A percentile compares a stretch with the other conserved stretches of the same genome.
Evolutionary conservation across 2,113 vertebrate species (phyloP).

Genomic region (Pelobates fuscus): DNA sequence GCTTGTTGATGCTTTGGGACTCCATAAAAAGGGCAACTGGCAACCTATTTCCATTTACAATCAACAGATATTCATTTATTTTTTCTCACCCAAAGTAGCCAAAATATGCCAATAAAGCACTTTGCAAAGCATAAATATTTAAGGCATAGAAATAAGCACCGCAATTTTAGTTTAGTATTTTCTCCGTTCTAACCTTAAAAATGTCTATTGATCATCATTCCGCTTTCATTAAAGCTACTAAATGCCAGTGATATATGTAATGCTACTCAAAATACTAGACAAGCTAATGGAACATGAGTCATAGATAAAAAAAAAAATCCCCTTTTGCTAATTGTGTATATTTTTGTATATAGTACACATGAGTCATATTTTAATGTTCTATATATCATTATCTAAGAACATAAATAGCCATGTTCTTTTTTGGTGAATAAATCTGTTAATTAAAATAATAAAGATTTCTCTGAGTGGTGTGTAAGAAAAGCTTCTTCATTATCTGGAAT

Average conservation of each 20-base stretch:
- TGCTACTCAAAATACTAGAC: neutral
- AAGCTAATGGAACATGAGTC: neutral
- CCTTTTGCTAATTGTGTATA: no score
- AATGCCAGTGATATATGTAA: neutral
- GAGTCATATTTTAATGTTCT: no score
- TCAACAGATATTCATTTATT: constrained; percentile 5
- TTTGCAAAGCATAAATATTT: neutral
- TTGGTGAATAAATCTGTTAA: no score
- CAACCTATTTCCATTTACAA: constrained; percentile 3
- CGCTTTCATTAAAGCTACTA: neutral
- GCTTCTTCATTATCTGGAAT: no score
- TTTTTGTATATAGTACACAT: no score
- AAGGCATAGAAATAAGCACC: neutral
- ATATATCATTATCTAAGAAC: no score
- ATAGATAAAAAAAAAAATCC: neutral
- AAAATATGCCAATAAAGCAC: neutral
- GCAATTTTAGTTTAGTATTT: neutral
- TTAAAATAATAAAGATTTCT: no score
- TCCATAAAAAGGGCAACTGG: neutral
- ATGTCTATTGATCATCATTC: neutral
- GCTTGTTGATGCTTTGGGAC: neutral
- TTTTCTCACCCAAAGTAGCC: neutral
- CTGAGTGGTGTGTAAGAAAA: no score
- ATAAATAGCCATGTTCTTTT: no score
- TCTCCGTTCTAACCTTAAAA: neutral